Base-by-base conservation (phyloP, 2,113 vertebrate genomes). In the Colaptes auratus region DNA sequence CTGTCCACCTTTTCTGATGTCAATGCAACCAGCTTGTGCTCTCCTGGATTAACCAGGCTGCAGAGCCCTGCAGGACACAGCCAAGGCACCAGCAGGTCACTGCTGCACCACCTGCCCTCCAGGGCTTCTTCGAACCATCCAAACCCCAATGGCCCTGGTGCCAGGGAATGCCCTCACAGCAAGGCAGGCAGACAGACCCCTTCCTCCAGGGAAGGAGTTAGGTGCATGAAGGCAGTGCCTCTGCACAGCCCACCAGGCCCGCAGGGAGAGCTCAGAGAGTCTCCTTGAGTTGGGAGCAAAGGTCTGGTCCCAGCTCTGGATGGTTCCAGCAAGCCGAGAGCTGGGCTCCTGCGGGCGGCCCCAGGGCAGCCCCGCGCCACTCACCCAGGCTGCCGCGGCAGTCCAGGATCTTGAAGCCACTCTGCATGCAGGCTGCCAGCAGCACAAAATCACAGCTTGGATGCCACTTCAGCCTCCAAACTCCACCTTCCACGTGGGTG, bases 401-500 rank as follows among this genome's bases (percentile, higher is more conserved):
- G 97, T 98, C 94, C 1, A 99, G 98, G 90, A 99, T 97, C 61
- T 98, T 98, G 89, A 99, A 99, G 72, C 99, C 98, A 0, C 98
- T 97, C 92, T 99, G 98, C 99, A 99, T 99, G 82, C 99, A 99
- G 59, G 99, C 99, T 1, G 99, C 99, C 87, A 99, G 64, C 78
- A 99, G 98, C 86, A 99, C 97, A 24, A 99, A 95, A 5, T 97
- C 94, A 16, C 97, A 83, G 52, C 75, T 93, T 0, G 99, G 99
- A 58, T 99, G 99, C 99, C 99, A 99, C 97, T 98, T 99, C 20
- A 99, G 95, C 96, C 99, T 97, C 99, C 99, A 99, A 11, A 99
- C 98, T 0, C 99, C 99, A 0, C 99, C 99, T 20, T 98, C 98
- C 12, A 98, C 59, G 0, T 98, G 91, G 3, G 92, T 98, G 89